These are phyloP conservation scores for Hippocampus barbouri DNA, from an alignment of 2,113 vertebrate genomes.

Conservation along the genomic window DNA sequence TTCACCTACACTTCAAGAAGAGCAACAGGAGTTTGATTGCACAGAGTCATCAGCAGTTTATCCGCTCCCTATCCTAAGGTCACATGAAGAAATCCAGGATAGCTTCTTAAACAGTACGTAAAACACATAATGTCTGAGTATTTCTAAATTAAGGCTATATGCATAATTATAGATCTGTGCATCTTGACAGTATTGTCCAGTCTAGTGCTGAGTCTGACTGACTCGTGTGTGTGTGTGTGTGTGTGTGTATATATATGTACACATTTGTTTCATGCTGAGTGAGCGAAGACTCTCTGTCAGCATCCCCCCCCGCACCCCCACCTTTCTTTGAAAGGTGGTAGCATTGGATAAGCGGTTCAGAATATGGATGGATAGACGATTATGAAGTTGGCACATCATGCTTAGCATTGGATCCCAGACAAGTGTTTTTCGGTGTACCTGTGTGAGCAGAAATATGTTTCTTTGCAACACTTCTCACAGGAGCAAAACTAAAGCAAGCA, in stretches of 20 bases:
- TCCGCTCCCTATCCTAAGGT: slow-evolving; percentile 1
- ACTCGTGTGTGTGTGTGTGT: too few relatives aligned
- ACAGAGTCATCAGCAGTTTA: not conserved
- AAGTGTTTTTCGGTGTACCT: not conserved
- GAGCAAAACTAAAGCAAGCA: not conserved
- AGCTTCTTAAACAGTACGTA: slow-evolving; percentile 20
- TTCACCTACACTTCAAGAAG: not conserved
- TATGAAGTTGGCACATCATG: not conserved
- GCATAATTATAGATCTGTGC: not conserved
- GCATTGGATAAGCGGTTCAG: too few relatives aligned
- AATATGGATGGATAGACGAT: not conserved
- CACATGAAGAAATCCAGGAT: slow-evolving; percentile 11
- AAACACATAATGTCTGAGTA: not conserved
- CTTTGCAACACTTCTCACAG: not conserved
- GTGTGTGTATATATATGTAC: too few relatives aligned
- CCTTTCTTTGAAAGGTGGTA: too few relatives aligned
- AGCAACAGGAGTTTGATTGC: not conserved
- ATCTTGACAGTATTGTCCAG: not conserved
- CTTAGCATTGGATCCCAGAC: not conserved
- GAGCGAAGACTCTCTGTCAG: too few relatives aligned
- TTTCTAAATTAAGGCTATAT: too few relatives aligned
- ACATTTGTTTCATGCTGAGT: too few relatives aligned
- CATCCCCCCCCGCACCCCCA: too few relatives aligned
- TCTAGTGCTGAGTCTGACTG: too few relatives aligned
- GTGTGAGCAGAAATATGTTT: not conserved